These are phyloP conservation scores for Proterorhinus semilunaris DNA, from an alignment of 2,113 vertebrate genomes.

Conservation along the genomic window DNA sequence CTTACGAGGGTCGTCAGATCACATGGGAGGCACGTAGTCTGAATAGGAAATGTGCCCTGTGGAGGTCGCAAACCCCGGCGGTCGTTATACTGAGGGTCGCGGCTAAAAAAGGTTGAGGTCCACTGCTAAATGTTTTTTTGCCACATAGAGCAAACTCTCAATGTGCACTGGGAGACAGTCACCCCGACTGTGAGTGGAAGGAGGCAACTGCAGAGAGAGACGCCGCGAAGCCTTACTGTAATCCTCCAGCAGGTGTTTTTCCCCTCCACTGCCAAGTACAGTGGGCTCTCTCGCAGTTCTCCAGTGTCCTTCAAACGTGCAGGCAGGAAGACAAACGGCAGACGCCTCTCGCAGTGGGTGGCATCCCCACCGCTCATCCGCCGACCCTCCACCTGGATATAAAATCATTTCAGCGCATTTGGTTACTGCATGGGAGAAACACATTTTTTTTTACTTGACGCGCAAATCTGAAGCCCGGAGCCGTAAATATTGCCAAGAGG, in stretches of 20 bases:
- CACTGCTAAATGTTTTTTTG: too few species aligned
- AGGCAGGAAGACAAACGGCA: constrained; percentile 7
- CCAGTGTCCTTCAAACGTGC: constrained; percentile 28
- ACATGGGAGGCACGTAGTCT: too few species aligned
- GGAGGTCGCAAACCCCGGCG: too few species aligned
- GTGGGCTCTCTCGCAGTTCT: constrained; percentile 1
- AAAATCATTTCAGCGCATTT: constrained; percentile 1
- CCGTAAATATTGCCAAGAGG: constrained; percentile 5
- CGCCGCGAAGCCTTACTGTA: background rate
- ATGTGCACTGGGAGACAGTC: too few species aligned
- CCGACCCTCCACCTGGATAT: constrained; percentile 6
- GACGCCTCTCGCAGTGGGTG: constrained; percentile 1
- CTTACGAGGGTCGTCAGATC: too few species aligned
- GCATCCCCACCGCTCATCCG: background rate
- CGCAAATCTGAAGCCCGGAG: background rate
- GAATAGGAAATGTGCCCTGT: too few species aligned
- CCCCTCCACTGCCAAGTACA: constrained; percentile 47
- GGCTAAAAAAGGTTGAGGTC: too few species aligned
- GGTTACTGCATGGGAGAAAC: background rate
- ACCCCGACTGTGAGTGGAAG: too few species aligned
- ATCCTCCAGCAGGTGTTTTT: constrained; percentile 30
- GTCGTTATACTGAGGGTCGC: too few species aligned
- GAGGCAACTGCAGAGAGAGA: background rate
- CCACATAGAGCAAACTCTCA: too few species aligned
- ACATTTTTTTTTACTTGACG: background rate